These are phyloP conservation scores for Caenorhabditis inopinata DNA, from an alignment of 1,140 invertebrate genomes.

Conservation along the genomic window DNA sequence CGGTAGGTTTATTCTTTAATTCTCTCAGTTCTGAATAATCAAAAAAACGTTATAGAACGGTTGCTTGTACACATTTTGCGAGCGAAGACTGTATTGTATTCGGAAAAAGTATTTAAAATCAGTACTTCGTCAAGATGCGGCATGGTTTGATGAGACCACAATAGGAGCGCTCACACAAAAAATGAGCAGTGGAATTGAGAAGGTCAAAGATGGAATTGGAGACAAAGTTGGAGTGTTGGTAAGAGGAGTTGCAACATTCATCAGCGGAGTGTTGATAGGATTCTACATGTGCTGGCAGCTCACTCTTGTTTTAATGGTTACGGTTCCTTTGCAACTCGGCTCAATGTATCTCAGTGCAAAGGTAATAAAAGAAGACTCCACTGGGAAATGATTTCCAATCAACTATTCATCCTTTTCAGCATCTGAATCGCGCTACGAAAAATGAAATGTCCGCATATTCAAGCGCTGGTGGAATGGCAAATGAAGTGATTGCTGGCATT, in stretches of 20 bases:
- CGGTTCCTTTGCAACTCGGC: slow-evolving; percentile 56
- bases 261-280: slow-evolving; percentile 54
- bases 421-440: slow-evolving; percentile 68
- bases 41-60: slow-evolving; percentile 57
- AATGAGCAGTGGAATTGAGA: slow-evolving; percentile 77
- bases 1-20: slow-evolving; percentile 41
- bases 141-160: slow-evolving; percentile 13
- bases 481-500: slow-evolving; percentile 78
- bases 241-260: slow-evolving; percentile 66
- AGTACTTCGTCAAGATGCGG: slow-evolving; percentile 66
- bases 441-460: slow-evolving; percentile 78
- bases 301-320: slow-evolving; percentile 56
- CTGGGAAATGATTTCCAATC: too few species aligned
- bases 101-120: slow-evolving; percentile 75
- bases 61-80: slow-evolving; percentile 67
- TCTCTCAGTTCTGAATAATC: neutral
- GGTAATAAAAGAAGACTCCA: too few species aligned
- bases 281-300: slow-evolving; percentile 58
- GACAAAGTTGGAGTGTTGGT: slow-evolving; percentile 81
- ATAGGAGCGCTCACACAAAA: slow-evolving; percentile 4
- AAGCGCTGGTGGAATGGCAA: slow-evolving; percentile 77
- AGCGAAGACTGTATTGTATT: slow-evolving; percentile 74
- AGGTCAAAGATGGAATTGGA: slow-evolving; percentile 83
- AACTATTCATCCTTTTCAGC: slow-evolving; percentile 19
- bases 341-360: slow-evolving; percentile 54